A percentile compares a stretch with the other conserved stretches of the same genome.
These are phyloP conservation scores for Drosophila lacertosa DNA, from an alignment of 1,140 invertebrate species.

Conservation along the genomic window DNA sequence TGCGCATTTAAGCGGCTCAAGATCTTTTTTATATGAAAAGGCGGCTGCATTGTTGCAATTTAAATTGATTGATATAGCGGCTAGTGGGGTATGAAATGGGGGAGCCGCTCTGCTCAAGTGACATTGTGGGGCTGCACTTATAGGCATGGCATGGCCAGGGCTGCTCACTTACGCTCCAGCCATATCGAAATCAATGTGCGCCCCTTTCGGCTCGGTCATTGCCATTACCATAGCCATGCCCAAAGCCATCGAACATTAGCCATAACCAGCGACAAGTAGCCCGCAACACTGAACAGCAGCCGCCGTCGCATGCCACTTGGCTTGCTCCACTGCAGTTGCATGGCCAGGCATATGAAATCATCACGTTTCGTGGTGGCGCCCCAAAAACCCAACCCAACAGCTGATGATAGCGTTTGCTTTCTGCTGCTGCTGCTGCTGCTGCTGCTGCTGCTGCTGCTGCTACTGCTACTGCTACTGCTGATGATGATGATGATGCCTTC, in stretches of 20 bases:
- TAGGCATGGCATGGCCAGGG: constrained; percentile 45
- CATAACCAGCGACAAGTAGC: constrained; percentile 45
- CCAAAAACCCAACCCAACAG: constrained; percentile 18
- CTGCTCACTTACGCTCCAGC: not conserved
- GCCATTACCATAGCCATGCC: constrained; percentile 32
- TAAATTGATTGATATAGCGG: constrained; percentile 58
- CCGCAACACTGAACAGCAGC: constrained; percentile 9
- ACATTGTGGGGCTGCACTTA: constrained; percentile 40
- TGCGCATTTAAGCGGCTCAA: constrained; percentile 36
- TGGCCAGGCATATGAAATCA: constrained; percentile 39
- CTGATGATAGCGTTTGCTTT: constrained; percentile 21
- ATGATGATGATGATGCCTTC: constrained; percentile 18
- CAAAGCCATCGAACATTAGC: constrained; percentile 17
- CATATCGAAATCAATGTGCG: constrained; percentile 36
- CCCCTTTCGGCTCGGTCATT: constrained; percentile 42
- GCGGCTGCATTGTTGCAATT: constrained; percentile 66
- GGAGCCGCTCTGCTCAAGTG: constrained; percentile 45
- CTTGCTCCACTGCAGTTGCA: constrained; percentile 17
- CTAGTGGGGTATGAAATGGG: constrained; percentile 2
- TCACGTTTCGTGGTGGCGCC: constrained; percentile 47
- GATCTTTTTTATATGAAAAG: constrained; percentile 43
- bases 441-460: constrained; percentile 9
- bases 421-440: constrained; percentile 9
- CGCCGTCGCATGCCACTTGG: constrained; percentile 43
- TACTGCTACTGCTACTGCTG: too few species aligned